phyloP scores from a whole-genome alignment of 2,113 vertebrate species.

The Cranoglanis bouderius region DNA sequence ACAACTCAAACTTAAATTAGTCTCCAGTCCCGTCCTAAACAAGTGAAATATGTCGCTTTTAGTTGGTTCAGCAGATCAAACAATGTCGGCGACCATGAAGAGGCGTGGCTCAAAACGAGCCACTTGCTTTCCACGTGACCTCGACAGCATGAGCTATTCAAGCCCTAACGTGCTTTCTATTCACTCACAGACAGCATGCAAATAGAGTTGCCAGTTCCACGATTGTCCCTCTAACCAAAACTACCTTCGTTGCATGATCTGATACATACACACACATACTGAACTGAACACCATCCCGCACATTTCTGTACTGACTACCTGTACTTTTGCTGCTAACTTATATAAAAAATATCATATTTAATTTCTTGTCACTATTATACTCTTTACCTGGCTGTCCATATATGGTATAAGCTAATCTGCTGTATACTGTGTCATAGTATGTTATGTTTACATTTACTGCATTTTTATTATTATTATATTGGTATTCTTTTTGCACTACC shows the following conservation, averaged over 20 bases:
- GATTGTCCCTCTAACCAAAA: not conserved
- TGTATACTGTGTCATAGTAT: no score
- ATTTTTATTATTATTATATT: no score
- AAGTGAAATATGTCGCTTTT: not conserved
- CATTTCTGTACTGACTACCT: no score
- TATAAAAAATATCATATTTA: no score
- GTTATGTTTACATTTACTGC: no score
- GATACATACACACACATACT: no score
- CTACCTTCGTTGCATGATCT: not conserved
- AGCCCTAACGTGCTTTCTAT: not conserved
- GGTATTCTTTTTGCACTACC: no score
- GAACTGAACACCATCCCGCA: no score
- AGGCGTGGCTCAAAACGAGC: not conserved
- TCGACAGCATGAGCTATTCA: not conserved
- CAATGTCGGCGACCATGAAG: not conserved
- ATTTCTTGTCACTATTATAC: no score
- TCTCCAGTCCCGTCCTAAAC: not conserved
- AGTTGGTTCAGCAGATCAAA: not conserved
- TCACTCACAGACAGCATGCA: not conserved
- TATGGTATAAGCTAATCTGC: no score
- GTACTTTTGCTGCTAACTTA: no score
- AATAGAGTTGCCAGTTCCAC: not conserved
- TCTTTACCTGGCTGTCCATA: no score
- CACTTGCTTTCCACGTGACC: constrained; percentile 2
- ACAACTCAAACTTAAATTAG: not conserved